phyloP scores from a whole-genome alignment of 2,888 invertebrate genomes.

The Ormyrus thymus region DNA sequence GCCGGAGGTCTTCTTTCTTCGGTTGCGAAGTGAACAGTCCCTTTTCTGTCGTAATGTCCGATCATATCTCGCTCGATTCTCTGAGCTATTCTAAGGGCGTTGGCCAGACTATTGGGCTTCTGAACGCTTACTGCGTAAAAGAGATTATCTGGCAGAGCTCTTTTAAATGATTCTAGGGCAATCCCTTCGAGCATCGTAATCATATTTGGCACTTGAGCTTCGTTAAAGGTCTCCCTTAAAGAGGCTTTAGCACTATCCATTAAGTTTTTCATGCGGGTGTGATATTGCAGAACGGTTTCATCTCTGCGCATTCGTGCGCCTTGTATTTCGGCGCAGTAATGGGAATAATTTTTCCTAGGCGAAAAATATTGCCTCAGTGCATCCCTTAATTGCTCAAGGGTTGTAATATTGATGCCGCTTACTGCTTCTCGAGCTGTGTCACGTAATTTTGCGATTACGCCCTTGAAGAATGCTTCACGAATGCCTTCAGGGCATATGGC shows the following conservation, averaged over 20 bases:
- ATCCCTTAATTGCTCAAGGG: too few species aligned
- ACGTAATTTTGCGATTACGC: slow-evolving; percentile 21
- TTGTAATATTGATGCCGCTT: too few species aligned
- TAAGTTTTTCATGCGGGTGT: neutral
- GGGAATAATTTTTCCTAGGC: too few species aligned
- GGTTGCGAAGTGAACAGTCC: neutral
- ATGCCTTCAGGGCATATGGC: slow-evolving; percentile 20
- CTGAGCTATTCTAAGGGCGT: neutral
- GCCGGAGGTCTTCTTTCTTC: too few species aligned
- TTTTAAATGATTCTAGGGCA: neutral
- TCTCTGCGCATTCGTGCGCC: neutral
- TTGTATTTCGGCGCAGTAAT: too few species aligned
- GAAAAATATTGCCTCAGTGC: too few species aligned
- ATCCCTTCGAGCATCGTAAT: neutral
- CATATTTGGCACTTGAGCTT: neutral
- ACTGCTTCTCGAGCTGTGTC: too few species aligned
- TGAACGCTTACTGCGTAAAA: neutral
- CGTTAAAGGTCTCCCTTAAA: neutral
- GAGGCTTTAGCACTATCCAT: neutral
- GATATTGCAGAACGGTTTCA: slow-evolving; percentile 1
- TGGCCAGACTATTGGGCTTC: neutral
- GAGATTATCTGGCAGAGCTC: neutral
- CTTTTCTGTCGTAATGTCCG: neutral
- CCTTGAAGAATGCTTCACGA: slow-evolving; percentile 27
- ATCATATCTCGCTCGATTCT: slow-evolving; percentile 1